phyloP scores from a whole-genome alignment of 2,113 vertebrate genomes.

The Megaceryle torquata region DNA sequence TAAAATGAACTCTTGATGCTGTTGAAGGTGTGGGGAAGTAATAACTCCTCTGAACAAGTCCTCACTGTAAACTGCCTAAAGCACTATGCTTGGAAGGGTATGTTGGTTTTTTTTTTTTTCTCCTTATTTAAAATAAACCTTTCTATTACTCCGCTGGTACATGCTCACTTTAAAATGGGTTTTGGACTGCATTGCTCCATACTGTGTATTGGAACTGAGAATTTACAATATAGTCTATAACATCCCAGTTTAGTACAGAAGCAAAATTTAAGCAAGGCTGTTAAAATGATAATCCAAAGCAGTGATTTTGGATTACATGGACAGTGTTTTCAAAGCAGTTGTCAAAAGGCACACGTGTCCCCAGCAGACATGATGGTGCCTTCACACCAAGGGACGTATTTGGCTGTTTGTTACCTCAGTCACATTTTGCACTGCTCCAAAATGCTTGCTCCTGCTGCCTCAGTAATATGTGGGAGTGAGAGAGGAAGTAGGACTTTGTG shows the following conservation, averaged over 20 bases:
- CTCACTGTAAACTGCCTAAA: not conserved
- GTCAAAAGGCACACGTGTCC: not conserved
- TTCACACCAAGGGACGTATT: fast-evolving
- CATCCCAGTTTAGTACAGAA: not conserved
- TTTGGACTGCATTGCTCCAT: not conserved
- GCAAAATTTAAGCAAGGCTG: not conserved
- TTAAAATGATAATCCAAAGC: not conserved
- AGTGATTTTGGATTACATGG: not conserved
- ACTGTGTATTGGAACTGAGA: not conserved
- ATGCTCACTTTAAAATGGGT: not conserved
- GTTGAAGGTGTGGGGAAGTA: not conserved
- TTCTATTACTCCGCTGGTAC: not conserved
- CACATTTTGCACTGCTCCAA: not conserved
- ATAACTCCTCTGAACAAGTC: not conserved
- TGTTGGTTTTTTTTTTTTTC: too few relatives aligned
- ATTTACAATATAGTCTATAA: not conserved
- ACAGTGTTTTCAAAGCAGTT: not conserved
- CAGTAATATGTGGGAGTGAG: not conserved
- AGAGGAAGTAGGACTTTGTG: not conserved
- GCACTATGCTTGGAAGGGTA: not conserved
- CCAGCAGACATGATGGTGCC: not conserved
- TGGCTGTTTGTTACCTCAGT: not conserved
- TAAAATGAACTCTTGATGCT: not conserved
- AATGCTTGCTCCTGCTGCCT: not conserved
- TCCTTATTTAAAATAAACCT: not conserved